Evolutionary conservation across 92 coral and sea anemone genomes (phyloP).

Genomic region (Porites lobata): DNA sequence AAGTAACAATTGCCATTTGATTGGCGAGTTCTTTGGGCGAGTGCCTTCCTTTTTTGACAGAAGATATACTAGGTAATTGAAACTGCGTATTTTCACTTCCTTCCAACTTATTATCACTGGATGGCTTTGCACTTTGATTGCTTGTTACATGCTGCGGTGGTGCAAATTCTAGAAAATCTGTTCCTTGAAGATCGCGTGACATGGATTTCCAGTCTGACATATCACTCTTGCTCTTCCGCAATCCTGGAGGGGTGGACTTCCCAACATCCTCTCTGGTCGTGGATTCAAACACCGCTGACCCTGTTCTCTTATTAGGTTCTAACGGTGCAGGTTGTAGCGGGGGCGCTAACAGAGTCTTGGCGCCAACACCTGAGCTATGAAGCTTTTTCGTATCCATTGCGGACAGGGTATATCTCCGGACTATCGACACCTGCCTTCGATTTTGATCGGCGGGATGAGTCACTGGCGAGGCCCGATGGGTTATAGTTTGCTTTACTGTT

Average conservation of each 20-base stretch:
- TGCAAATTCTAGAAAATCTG: neutral
- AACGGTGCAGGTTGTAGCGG: neutral
- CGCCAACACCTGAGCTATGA: neutral
- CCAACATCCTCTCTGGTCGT: slow-evolving; percentile 8
- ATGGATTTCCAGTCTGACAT: slow-evolving; percentile 46
- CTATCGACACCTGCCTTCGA: slow-evolving; percentile 17
- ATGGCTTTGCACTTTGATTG: slow-evolving; percentile 10
- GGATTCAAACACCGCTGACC: slow-evolving; percentile 23
- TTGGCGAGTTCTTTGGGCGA: slow-evolving; percentile 32
- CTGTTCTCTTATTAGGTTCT: slow-evolving; percentile 1
- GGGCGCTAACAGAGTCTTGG: slow-evolving; percentile 8
- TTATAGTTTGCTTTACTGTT: slow-evolving; percentile 14
- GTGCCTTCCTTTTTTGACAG: slow-evolving; percentile 13
- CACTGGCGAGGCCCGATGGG: slow-evolving; percentile 24
- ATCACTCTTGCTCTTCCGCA: slow-evolving; percentile 56
- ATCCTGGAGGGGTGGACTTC: slow-evolving; percentile 45
- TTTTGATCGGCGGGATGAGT: slow-evolving; percentile 3
- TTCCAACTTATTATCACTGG: slow-evolving; percentile 5
- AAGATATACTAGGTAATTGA: slow-evolving; percentile 60
- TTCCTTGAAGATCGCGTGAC: slow-evolving; percentile 28
- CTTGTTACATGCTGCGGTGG: neutral
- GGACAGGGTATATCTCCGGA: slow-evolving; percentile 51
- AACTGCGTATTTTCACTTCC: slow-evolving; percentile 20
- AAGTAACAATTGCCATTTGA: neutral
- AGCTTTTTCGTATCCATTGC: slow-evolving; percentile 45